A percentile compares a stretch with the other conserved stretches of the same genome.
Conservation (phyloP, 2,888 invertebrate genomes). For the Therioaphis trifolii region DNA sequence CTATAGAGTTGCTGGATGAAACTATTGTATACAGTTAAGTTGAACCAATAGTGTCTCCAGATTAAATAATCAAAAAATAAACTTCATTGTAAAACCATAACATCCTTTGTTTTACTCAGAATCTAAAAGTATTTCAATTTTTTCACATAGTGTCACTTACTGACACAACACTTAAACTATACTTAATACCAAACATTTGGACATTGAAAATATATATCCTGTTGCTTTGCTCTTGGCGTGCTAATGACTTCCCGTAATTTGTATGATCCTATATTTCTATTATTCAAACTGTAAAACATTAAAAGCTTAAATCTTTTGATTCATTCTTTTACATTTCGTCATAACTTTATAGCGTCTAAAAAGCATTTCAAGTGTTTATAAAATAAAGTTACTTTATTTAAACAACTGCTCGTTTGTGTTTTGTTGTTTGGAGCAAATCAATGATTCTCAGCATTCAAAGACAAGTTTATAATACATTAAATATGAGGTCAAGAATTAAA, state of each 20-base stretch:
- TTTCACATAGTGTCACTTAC: neutral
- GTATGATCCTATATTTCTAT: neutral
- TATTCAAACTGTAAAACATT: neutral
- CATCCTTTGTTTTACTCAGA: too few relatives aligned
- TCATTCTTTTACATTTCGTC: neutral
- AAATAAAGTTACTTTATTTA: neutral
- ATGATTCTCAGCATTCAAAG: too few relatives aligned
- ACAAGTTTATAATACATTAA: too few relatives aligned
- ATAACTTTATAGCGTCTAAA: neutral
- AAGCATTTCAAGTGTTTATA: neutral
- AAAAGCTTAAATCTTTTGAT: neutral
- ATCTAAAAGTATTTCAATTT: neutral
- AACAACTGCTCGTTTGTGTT: neutral
- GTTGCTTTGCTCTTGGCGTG: neutral
- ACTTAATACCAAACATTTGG: neutral
- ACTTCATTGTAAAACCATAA: too few relatives aligned
- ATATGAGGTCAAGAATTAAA: too few relatives aligned
- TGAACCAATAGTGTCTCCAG: too few relatives aligned
- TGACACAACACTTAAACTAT: slow-evolving; percentile 13
- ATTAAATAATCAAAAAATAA: too few relatives aligned
- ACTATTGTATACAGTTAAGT: too few relatives aligned
- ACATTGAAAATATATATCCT: neutral
- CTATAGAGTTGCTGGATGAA: too few relatives aligned
- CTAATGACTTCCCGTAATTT: slow-evolving; percentile 15
- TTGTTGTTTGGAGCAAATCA: neutral